These are phyloP conservation scores for Cynocephalus volans DNA, from an alignment of 2,113 vertebrate species.

Conservation along the genomic window DNA sequence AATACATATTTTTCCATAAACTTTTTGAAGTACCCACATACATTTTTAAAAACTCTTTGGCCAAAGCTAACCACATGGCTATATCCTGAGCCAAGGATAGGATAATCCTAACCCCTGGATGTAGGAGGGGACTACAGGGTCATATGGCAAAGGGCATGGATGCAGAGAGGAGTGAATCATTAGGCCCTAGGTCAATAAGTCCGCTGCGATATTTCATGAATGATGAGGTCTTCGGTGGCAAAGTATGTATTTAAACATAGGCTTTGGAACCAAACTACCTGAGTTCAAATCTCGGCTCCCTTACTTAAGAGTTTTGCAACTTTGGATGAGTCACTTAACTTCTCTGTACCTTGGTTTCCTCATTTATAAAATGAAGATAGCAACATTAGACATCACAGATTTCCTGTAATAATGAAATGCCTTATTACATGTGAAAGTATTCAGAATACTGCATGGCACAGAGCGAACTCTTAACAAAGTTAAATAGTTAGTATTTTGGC, in stretches of 20 bases:
- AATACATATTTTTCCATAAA: too few species aligned
- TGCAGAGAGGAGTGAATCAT: not conserved
- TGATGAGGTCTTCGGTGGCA: not conserved
- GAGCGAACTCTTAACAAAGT: not conserved
- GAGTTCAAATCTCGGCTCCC: not conserved
- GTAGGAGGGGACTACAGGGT: rapidly evolving
- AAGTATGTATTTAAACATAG: not conserved
- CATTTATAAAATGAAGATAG: not conserved
- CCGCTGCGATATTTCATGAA: not conserved
- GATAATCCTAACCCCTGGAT: rapidly evolving
- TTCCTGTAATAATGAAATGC: not conserved
- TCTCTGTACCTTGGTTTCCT: not conserved
- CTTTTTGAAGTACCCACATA: too few species aligned
- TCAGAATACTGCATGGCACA: not conserved
- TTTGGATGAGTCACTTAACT: not conserved
- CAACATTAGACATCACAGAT: not conserved
- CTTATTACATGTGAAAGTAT: not conserved
- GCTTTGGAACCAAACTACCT: not conserved
- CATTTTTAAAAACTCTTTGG: not conserved
- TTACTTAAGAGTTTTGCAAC: not conserved
- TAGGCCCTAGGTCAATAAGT: not conserved
- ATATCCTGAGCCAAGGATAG: not conserved
- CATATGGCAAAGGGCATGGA: not conserved
- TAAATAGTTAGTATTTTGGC: not conserved
- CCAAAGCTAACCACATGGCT: not conserved